Conservation (phyloP, 2,888 invertebrate genomes). For the Tenthredo notha region DNA sequence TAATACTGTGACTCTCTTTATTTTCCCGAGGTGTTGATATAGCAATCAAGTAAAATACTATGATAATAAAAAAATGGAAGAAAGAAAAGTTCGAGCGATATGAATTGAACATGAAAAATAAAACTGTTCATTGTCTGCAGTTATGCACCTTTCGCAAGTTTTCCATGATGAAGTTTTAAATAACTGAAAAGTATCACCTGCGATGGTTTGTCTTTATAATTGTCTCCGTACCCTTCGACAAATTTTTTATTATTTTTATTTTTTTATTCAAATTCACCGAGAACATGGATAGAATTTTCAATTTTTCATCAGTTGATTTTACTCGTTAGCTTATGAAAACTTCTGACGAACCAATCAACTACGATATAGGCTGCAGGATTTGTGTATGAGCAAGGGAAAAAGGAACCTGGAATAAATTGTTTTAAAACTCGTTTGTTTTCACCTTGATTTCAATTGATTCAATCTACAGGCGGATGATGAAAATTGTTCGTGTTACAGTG, state of each 20-base stretch:
- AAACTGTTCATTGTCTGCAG: background rate
- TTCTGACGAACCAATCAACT: slow-evolving; percentile 36
- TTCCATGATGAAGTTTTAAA: background rate
- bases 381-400: background rate
- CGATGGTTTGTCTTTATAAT: slow-evolving; percentile 10
- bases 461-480: background rate
- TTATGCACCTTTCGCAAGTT: background rate
- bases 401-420: background rate
- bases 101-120: background rate
- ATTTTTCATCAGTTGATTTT: slow-evolving; percentile 43
- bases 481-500: background rate
- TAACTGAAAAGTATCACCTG: slow-evolving; percentile 2
- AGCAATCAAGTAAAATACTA: background rate
- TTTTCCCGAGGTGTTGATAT: background rate
- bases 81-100: background rate
- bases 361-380: background rate
- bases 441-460: background rate
- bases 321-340: slow-evolving; percentile 28
- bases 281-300: background rate
- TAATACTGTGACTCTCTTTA: background rate
- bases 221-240: background rate
- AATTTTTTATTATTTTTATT: background rate
- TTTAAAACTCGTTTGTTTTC: background rate
- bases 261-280: background rate
- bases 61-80: background rate